A percentile compares a stretch with the other conserved stretches of the same genome.
Evolutionary conservation across 2,113 vertebrate genomes (phyloP).

Genomic region (Anolis carolinensis): DNA sequence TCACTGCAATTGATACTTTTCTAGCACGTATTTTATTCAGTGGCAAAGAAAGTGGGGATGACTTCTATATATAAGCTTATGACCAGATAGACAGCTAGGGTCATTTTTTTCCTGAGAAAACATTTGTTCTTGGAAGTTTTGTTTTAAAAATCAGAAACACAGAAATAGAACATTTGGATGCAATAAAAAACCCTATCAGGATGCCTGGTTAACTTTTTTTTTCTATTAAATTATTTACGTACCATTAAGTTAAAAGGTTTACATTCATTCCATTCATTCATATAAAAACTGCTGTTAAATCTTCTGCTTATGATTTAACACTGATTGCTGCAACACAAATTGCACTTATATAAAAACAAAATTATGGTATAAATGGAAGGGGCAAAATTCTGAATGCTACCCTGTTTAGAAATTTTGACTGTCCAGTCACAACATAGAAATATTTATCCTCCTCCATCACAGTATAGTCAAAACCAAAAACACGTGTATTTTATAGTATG

Average conservation of each 20-base stretch:
- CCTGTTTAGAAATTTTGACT: constrained; percentile 88
- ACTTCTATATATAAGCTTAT: constrained; percentile 77
- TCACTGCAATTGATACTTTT: constrained; percentile 69
- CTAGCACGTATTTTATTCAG: constrained; percentile 73
- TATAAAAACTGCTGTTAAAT: constrained; percentile 86
- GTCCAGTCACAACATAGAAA: constrained; percentile 75
- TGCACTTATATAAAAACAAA: constrained; percentile 80
- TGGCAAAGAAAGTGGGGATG: constrained; percentile 70
- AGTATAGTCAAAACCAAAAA: constrained; percentile 68
- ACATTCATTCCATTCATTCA: constrained; percentile 82
- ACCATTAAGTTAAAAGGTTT: constrained; percentile 89
- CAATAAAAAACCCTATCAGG: constrained; percentile 69
- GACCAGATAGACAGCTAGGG: constrained; percentile 73
- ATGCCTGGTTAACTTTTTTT: constrained; percentile 79
- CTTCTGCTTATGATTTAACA: constrained; percentile 90
- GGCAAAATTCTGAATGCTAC: constrained; percentile 87
- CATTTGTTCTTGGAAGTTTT: constrained; percentile 88
- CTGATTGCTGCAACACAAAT: constrained; percentile 87
- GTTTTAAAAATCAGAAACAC: constrained; percentile 69
- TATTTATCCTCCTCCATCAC: constrained; percentile 80
- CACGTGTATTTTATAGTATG: constrained; percentile 59
- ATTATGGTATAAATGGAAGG: constrained; percentile 83
- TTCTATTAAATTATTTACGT: constrained; percentile 89
- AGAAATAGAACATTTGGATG: constrained; percentile 71
- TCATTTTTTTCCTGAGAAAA: constrained; percentile 83